Evolutionary conservation across 2,113 vertebrate genomes (phyloP), one percentile per base, ranked within the genome.

Genomic region (Deroptyus accipitrinus): DNA sequence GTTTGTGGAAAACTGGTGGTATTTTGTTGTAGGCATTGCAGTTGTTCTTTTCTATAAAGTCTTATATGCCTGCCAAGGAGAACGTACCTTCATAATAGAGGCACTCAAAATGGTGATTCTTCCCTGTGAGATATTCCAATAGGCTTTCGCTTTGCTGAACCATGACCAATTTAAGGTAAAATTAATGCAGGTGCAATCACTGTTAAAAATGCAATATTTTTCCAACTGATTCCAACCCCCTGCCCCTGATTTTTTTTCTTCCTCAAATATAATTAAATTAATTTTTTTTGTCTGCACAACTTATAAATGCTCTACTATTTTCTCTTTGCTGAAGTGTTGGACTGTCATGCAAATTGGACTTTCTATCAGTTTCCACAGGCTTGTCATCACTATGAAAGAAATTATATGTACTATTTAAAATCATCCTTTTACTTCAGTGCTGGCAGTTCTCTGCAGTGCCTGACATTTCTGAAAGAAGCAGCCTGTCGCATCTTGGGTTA

Each of bases 351-450:
- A 96, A 94, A 96, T 57, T 87, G 89, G 77, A 86, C 72, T 78
- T 92, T 76, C 80, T 94, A 25, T 95, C 61, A 39, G 73, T 77
- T 93, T 96, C 83, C 61, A 61, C 62, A 92, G 74, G 77, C 83
- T 94, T 97, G 90, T 96, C 83, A 92, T 86, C 95, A 77, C 72
- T 81, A 68, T 69, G 89, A 95, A 97, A 89, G 75, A 93, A 86
- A 79, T 77, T 2, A 88, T 92, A 75, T 44, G 76, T 94, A 49
- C 74, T 96, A 92, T 55, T 96, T 96, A 85, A 93, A 97, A 94
- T 94, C 67, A 70, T 95, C 81, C 68, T 96, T 97, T 94, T 88
- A 61, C 66, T 96, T 94, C n/a, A 74, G 59, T 81, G 72, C 77
- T 95, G 94, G 85, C 90, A 96, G 90, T 78, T 93, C 81, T 94